Percentiles rank a stretch among this genome's conserved stretches.
These are phyloP conservation scores for Chaenodraco wilsoni DNA, from an alignment of 2,797 vertebrate genomes.

Conservation along the genomic window DNA sequence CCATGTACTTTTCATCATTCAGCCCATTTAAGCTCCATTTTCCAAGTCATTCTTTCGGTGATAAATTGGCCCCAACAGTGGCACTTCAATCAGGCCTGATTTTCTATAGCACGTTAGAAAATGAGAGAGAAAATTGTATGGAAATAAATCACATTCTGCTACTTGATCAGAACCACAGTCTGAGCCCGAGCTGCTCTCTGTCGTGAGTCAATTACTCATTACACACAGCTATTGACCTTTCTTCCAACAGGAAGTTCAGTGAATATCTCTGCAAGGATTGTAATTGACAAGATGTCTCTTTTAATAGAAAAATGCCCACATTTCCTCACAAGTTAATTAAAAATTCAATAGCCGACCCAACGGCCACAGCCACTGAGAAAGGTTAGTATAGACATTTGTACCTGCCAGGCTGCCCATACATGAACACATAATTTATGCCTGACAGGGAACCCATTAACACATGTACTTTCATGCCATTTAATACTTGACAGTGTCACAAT, in stretches of 20 bases:
- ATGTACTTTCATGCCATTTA: slow-evolving; percentile 66
- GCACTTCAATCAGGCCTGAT: slow-evolving; percentile 82
- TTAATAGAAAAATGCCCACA: slow-evolving; percentile 88
- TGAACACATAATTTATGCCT: slow-evolving; percentile 73
- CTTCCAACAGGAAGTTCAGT: slow-evolving; percentile 86
- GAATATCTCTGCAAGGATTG: slow-evolving; percentile 85
- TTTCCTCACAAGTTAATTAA: slow-evolving; percentile 86
- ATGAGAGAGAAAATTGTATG: slow-evolving; percentile 84
- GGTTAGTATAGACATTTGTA: slow-evolving; percentile 84
- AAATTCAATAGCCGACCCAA: slow-evolving; percentile 83
- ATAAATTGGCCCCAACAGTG: slow-evolving; percentile 82
- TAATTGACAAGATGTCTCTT: slow-evolving; percentile 90
- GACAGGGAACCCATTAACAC: slow-evolving; percentile 68
- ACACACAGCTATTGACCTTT: slow-evolving; percentile 89
- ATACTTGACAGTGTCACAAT: slow-evolving; percentile 62
- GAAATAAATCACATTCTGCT: slow-evolving; percentile 86
- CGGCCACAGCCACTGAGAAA: slow-evolving; percentile 74
- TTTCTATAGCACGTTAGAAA: slow-evolving; percentile 79
- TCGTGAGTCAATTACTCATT: slow-evolving; percentile 89
- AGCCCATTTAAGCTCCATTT: slow-evolving; percentile 83
- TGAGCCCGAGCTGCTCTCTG: slow-evolving; percentile 78
- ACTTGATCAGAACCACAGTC: slow-evolving; percentile 84
- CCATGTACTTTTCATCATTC: slow-evolving; percentile 82
- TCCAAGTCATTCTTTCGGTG: slow-evolving; percentile 73
- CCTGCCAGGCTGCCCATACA: slow-evolving; percentile 74